Evolutionary conservation across 2,888 invertebrate genomes (phyloP).

Genomic region (Polyploca ridens): DNA sequence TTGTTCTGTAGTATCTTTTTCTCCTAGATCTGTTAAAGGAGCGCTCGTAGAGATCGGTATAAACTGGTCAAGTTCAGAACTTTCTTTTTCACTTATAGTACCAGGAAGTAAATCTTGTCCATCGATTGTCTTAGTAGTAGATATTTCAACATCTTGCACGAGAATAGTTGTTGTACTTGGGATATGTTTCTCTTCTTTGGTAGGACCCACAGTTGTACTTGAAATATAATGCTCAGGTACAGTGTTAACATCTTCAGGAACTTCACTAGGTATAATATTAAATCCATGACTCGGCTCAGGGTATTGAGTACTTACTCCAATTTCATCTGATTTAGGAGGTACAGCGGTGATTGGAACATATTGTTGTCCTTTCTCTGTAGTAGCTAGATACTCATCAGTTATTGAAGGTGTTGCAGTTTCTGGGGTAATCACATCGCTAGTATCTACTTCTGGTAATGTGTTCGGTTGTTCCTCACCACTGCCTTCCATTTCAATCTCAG

Average conservation of each 20-base stretch:
- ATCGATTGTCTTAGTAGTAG: slow-evolving; percentile 23
- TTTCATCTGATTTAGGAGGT: slow-evolving; percentile 23
- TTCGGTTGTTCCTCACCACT: slow-evolving; percentile 62
- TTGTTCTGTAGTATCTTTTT: slow-evolving; percentile 30
- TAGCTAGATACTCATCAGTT: slow-evolving; percentile 32
- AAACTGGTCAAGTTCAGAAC: slow-evolving; percentile 12
- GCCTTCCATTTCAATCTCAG: slow-evolving; percentile 63
- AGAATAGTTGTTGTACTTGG: slow-evolving; percentile 18
- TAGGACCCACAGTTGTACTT: slow-evolving; percentile 19
- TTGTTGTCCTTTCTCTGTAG: slow-evolving; percentile 33
- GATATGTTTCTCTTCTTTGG: slow-evolving; percentile 20
- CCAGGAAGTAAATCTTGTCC: neutral
- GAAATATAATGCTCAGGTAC: slow-evolving; percentile 18
- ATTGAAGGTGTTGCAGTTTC: slow-evolving; percentile 21
- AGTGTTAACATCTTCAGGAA: slow-evolving; percentile 23
- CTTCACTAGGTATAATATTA: slow-evolving; percentile 33
- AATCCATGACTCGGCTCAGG: slow-evolving; percentile 27
- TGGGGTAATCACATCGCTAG: no score
- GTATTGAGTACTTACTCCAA: slow-evolving; percentile 19
- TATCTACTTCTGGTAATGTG: neutral
- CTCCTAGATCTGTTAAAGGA: slow-evolving; percentile 38
- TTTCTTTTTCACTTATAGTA: slow-evolving; percentile 12
- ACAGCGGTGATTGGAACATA: slow-evolving; percentile 30
- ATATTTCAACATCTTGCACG: slow-evolving; percentile 40
- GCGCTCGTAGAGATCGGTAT: slow-evolving; percentile 18